Base-by-base conservation (phyloP, 2,797 vertebrate species). In the Micromesistius poutassou region DNA sequence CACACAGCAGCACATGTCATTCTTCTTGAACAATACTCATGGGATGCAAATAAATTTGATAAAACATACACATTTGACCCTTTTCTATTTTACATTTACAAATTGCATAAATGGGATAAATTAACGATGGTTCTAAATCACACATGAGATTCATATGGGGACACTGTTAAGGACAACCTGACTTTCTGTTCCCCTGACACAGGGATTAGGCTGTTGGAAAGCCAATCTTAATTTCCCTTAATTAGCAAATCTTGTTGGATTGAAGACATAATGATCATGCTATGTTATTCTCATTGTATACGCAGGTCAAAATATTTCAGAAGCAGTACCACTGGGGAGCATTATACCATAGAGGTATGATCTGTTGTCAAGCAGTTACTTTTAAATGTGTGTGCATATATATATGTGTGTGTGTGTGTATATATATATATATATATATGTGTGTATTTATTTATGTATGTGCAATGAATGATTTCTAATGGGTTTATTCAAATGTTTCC, bases 301-400 rank as follows among this genome's bases (percentile, higher is more conserved):
- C 84, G 30, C 91, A 99, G 98, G 88, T 98, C 97, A 10, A 99
- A 98, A 86, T 99, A 99, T 91, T 99, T 99, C 83, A 94, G 95
- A 85, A 97, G 96, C 30, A 96, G 93, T 80, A 95, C 95, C 55
- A 94, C 95, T 74, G 97, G 97, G 81, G 96, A 97, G 81, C 97
- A 99, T 86, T 96, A 96, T 78, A 99, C 97, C 42, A 98, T 99
- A 92, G 98, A 99, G 96, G 97, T 98, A 85, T 72, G 81, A 80
- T 30, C 5, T 30, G 4, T 78, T 76, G 28, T 55, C 2, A 42
- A 0, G 0, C 30, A 9, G 8, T 30, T 46, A 0, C 28, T 77
- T 72, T 9, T 62, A 62, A 55, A 25, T 62, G 50, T 62, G 5
- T 46, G n/a, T n/a, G n/a, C n/a, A 14, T 38, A 1, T 16, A 16